Percentiles rank a stretch among this genome's conserved stretches.
phyloP scores from a whole-genome alignment of 2,797 vertebrate genomes.

The Loris lydekkerianus region DNA sequence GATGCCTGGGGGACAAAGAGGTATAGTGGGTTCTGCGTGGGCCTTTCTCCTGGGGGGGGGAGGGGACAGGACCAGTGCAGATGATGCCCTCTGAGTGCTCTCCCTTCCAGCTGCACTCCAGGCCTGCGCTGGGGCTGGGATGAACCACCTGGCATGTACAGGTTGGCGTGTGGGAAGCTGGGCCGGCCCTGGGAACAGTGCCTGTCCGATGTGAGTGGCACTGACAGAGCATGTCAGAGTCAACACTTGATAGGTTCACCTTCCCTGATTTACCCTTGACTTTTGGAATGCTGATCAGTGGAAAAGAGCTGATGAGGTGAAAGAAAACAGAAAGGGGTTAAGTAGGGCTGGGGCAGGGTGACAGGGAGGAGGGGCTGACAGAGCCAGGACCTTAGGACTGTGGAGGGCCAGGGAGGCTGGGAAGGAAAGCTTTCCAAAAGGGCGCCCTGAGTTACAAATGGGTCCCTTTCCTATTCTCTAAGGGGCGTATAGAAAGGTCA shows the following conservation, averaged over 20 bases:
- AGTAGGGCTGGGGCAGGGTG: not conserved
- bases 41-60: not conserved
- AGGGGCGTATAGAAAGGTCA: not conserved
- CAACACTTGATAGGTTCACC: no score
- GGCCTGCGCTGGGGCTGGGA: not conserved
- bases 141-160: not conserved
- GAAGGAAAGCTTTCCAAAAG: not conserved
- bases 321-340: not conserved
- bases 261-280: not conserved
- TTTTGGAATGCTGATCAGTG: not conserved
- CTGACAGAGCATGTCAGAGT: accelerated
- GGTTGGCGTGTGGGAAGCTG: not conserved
- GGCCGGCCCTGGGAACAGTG: not conserved
- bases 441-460: not conserved
- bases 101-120: not conserved
- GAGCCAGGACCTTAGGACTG: not conserved
- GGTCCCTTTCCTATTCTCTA: not conserved
- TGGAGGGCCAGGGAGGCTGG: not conserved
- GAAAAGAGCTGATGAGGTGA: not conserved
- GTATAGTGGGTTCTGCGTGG: not conserved
- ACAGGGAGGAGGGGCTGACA: not conserved
- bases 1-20: not conserved
- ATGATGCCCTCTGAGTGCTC: no score
- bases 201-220: not conserved
- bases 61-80: not conserved